Evolutionary conservation across 2,797 vertebrate genomes (phyloP).

Genomic region (Phylloscopus collybita): DNA sequence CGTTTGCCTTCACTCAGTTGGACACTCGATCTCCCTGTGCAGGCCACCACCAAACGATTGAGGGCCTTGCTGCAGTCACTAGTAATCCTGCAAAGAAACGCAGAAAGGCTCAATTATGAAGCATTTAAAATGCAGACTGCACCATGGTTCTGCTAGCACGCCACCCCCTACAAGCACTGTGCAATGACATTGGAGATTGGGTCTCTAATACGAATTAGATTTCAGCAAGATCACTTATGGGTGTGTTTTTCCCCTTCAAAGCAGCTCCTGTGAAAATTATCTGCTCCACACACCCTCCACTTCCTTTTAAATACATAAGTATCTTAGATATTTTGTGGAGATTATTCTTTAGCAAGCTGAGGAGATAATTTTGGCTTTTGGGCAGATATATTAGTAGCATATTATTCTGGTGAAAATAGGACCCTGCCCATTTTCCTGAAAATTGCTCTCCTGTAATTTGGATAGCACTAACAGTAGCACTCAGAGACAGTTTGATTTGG

Average conservation of each 20-base stretch:
- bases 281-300: background rate
- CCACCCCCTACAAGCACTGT: background rate
- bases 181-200: background rate
- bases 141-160: background rate
- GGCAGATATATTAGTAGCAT: background rate
- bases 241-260: background rate
- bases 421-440: background rate
- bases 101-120: slow-evolving; percentile 49
- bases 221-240: background rate
- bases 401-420: background rate
- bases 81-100: slow-evolving; percentile 51
- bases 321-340: background rate
- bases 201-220: slow-evolving; percentile 8
- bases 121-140: slow-evolving; percentile 17
- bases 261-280: background rate
- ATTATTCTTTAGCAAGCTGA: background rate
- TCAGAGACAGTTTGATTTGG: background rate
- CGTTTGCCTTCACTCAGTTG: slow-evolving; percentile 52
- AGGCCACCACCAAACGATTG: background rate
- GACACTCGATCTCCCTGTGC: background rate
- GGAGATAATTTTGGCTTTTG: background rate
- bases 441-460: background rate
- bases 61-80: slow-evolving; percentile 25
- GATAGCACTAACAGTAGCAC: background rate
- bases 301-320: background rate